Conservation (phyloP, 2,113 vertebrate species). For the Cardinalis cardinalis region DNA sequence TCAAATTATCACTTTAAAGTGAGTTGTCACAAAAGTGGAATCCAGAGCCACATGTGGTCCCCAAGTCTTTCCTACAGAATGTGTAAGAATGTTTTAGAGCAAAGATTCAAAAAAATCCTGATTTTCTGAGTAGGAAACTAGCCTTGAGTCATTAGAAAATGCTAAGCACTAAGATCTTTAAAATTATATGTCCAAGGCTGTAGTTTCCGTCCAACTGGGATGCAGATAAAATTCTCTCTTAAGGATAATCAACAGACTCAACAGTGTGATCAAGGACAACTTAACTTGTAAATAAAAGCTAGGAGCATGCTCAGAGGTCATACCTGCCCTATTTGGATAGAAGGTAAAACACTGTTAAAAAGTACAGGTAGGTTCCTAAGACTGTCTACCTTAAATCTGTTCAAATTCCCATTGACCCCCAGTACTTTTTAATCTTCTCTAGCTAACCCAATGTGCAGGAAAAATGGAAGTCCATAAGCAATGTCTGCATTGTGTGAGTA, state of each 20-base stretch:
- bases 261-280: neutral
- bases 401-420: neutral
- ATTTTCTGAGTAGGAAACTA: neutral
- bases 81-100: rapidly evolving
- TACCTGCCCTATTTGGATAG: neutral
- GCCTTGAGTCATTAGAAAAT: neutral
- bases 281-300: neutral
- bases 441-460: neutral
- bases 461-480: neutral
- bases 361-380: neutral
- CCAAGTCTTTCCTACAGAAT: neutral
- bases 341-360: neutral
- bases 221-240: neutral
- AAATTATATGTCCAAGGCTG: neutral
- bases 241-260: neutral
- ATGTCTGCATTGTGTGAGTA: neutral
- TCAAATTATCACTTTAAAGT: neutral
- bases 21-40: neutral
- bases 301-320: neutral
- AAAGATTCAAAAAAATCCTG: neutral
- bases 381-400: neutral
- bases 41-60: neutral
- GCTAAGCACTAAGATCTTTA: neutral
- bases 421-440: neutral
- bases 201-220: neutral